Percentiles rank a stretch among this genome's conserved stretches.
phyloP scores from a whole-genome alignment of 30 jellyfish, hydroid and myxozoan genomes.

The Phacellophora camtschatica region DNA sequence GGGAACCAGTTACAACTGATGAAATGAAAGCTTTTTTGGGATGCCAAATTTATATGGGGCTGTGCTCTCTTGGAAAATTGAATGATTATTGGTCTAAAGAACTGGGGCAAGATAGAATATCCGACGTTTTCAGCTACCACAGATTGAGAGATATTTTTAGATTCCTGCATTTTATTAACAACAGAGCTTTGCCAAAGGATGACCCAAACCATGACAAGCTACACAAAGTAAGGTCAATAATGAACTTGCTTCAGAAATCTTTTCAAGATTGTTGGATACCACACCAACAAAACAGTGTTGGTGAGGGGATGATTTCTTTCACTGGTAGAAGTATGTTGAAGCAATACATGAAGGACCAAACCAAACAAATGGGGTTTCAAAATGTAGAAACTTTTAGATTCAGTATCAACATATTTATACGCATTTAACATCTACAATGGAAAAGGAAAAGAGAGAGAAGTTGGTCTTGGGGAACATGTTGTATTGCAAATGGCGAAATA shows the following conservation, averaged over 20 bases:
- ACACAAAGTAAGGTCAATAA: conserved; percentile 9
- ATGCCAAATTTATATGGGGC: conserved; percentile 2
- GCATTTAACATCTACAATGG: neutral
- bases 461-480: conserved; percentile 6
- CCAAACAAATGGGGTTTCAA: too few relatives aligned
- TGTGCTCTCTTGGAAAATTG: conserved; percentile 5
- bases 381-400: too few relatives aligned
- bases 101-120: conserved; percentile 8
- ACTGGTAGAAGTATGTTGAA: conserved; percentile 16
- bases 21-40: conserved; percentile 27
- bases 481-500: conserved; percentile 3
- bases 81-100: conserved; percentile 39
- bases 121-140: conserved; percentile 4
- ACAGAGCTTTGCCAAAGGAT: conserved; percentile 9
- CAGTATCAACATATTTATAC: neutral
- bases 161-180: conserved; percentile 9
- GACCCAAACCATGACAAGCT: conserved; percentile 16
- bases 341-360: neutral
- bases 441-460: neutral
- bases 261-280: conserved; percentile 8
- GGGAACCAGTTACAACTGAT: neutral
- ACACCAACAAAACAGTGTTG: conserved; percentile 28
- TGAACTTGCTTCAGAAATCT: conserved; percentile 28
- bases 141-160: neutral
- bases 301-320: conserved; percentile 29